Percentiles rank a stretch among this genome's conserved stretches.
Evolutionary conservation across 2,113 vertebrate species (phyloP).

Genomic region (Aegotheles bennettii): DNA sequence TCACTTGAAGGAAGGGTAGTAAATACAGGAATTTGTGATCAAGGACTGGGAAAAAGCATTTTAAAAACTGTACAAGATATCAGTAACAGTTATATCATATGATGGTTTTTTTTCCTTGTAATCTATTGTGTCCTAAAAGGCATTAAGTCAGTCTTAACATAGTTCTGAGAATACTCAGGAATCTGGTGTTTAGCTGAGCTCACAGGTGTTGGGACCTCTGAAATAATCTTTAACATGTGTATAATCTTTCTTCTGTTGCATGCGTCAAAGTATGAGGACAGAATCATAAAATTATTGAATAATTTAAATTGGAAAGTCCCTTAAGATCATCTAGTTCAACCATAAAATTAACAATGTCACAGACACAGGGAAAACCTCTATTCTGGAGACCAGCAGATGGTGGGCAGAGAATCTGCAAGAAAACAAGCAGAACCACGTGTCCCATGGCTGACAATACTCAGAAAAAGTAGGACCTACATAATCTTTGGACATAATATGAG

Average conservation of each 20-base stretch:
- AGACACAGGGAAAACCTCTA: neutral
- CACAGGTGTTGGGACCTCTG: neutral
- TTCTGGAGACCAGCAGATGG: neutral
- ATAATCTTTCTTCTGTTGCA: neutral
- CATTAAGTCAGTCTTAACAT: neutral
- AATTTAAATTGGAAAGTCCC: neutral
- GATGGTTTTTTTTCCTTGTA: neutral
- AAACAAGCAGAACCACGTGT: fast-evolving
- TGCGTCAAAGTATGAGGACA: neutral
- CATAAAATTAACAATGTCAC: neutral
- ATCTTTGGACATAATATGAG: neutral
- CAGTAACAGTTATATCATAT: neutral
- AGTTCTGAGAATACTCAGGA: neutral
- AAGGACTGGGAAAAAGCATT: neutral
- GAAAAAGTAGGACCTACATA: neutral
- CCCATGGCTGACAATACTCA: neutral
- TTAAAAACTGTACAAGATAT: neutral
- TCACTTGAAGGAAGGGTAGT: neutral
- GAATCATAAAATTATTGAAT: neutral
- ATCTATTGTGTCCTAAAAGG: neutral
- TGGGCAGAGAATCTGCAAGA: neutral
- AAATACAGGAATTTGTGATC: neutral
- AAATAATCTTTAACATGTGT: neutral
- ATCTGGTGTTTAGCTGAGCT: neutral
- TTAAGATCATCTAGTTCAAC: neutral